Percentiles rank a stretch among this genome's conserved stretches.
phyloP scores from a whole-genome alignment of 2,113 vertebrate species.

The Camelus dromedarius region DNA sequence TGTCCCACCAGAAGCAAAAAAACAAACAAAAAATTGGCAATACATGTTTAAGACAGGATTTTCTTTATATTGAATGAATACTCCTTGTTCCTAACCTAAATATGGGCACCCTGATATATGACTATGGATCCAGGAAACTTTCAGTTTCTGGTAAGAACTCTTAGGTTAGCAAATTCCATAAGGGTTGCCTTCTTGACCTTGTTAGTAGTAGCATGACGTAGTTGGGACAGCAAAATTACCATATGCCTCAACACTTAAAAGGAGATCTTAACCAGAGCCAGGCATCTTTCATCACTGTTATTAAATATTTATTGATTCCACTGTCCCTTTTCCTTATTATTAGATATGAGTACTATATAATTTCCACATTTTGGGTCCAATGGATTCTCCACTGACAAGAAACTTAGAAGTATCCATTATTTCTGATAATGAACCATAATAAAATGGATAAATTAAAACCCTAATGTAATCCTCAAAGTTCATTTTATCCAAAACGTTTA shows the following conservation, averaged over 20 bases:
- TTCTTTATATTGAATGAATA: background rate
- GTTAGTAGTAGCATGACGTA: background rate
- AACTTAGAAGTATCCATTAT: background rate
- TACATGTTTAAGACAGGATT: background rate
- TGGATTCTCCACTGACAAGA: background rate
- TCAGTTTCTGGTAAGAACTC: background rate
- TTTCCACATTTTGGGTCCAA: constrained; percentile 8
- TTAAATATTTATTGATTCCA: constrained; percentile 13
- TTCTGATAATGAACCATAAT: constrained; percentile 29
- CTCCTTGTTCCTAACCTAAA: background rate
- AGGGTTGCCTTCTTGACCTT: background rate
- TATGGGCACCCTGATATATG: background rate
- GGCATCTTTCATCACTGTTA: background rate
- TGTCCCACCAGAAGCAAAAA: background rate
- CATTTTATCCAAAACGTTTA: background rate
- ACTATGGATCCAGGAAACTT: background rate
- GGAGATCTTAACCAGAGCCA: constrained; percentile 52
- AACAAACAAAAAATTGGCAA: background rate
- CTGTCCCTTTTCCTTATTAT: background rate
- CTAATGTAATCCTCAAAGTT: background rate
- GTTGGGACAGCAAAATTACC: background rate
- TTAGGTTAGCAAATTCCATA: background rate
- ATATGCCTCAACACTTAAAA: background rate
- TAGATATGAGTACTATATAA: background rate
- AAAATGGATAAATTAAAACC: constrained; percentile 4